A percentile compares a stretch with the other conserved stretches of the same genome.
Conservation (phyloP, 1,140 invertebrate species). For the Zaprionus ghesquierei region DNA sequence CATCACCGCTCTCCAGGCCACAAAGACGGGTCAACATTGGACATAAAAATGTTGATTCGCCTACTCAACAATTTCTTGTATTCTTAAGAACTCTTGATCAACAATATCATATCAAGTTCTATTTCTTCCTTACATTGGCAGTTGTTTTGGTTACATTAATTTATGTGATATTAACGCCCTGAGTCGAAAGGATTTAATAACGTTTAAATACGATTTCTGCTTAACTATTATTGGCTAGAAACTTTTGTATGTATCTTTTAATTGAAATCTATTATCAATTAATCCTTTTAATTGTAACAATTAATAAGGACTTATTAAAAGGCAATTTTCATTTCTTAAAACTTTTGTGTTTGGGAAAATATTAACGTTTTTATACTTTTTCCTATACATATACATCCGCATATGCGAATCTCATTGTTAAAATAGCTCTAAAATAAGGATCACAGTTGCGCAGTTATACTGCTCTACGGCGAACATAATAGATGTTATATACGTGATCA, state of each 20-base stretch:
- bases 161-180: conserved; percentile 60
- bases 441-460: neutral
- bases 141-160: conserved; percentile 52
- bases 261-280: neutral
- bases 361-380: neutral
- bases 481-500: neutral
- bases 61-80: conserved; percentile 38
- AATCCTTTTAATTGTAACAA: neutral
- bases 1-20: conserved; percentile 38
- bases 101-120: conserved; percentile 65
- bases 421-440: neutral
- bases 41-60: conserved; percentile 1
- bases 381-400: neutral
- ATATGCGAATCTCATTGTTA: neutral
- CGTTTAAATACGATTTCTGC: neutral
- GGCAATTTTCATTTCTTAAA: neutral
- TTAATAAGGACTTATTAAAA: too few species aligned
- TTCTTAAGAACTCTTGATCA: conserved; percentile 45
- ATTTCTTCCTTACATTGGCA: conserved; percentile 44
- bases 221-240: neutral
- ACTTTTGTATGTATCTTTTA: neutral
- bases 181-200: neutral
- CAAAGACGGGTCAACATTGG: conserved; percentile 14
- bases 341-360: neutral
- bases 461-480: neutral